A percentile compares a stretch with the other conserved stretches of the same genome.
Conservation (phyloP, 2,888 invertebrate species). For the Sturmia bella region DNA sequence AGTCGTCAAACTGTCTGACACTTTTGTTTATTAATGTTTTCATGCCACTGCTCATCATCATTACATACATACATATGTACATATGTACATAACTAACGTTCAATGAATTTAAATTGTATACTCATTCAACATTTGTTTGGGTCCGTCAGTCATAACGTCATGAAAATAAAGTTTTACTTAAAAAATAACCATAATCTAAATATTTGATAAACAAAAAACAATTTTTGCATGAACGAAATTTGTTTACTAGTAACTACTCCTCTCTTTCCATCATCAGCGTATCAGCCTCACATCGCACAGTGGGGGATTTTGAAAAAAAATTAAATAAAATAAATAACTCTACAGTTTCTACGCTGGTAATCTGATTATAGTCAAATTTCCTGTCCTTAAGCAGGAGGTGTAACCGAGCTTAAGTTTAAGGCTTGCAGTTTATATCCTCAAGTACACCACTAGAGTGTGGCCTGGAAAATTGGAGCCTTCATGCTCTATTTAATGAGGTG, state of each 20-base stretch:
- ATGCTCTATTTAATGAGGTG: no score
- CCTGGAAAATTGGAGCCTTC: no score
- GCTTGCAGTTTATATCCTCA: no score
- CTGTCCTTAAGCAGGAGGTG: no score
- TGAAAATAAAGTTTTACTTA: constrained; percentile 52
- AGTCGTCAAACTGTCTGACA: constrained; percentile 1
- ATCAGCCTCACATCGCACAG: no score
- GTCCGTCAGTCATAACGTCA: constrained; percentile 39
- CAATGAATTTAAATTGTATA: constrained; percentile 14
- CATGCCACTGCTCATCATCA: not conserved
- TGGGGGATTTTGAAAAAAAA: no score
- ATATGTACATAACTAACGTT: constrained; percentile 24
- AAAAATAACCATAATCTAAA: constrained; percentile 32
- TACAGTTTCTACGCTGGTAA: no score
- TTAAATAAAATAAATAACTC: no score
- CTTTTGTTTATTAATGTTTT: constrained; percentile 3
- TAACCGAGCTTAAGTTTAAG: no score
- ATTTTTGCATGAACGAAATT: constrained; percentile 44
- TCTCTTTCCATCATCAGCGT: not conserved
- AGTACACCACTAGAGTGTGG: no score
- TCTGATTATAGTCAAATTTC: no score
- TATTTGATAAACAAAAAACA: constrained; percentile 20
- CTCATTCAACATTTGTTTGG: constrained; percentile 24
- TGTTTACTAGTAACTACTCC: not conserved
- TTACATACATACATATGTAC: no score